Base-by-base conservation (phyloP, 2,113 vertebrate genomes). In the Mastomys coucha region DNA sequence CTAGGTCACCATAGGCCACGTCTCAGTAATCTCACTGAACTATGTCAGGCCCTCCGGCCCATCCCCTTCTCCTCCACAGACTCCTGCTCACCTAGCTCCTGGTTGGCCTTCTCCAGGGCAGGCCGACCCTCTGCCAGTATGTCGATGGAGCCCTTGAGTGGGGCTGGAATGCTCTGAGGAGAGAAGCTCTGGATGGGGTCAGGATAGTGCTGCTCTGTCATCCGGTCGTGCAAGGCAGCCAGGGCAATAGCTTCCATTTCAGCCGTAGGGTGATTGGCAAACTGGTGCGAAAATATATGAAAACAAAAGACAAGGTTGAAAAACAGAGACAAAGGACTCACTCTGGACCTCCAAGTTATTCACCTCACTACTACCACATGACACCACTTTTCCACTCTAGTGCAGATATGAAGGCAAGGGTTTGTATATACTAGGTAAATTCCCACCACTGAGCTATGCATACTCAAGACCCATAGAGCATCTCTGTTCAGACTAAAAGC, bases 181-280 rank as follows among this genome's bases (percentile, higher is more conserved):
- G 96, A 70, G 88, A 99, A 99, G 24, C 98, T 99, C 53, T 89
- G 96, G 92, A 99, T 98, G 82, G 99, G 99, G 33, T 76, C 86
- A 0, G 97, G 94, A 87, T 99, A 99, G 80, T 98, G 89, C 75
- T 99, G 99, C 87, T 99, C 99, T 0, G 99, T 99, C 99, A 99
- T 99, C 70, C 96, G 98, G 98, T 99, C 99, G 33, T 99, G 98
- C 69, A 99, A 98, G 69, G 97, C 96, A 45, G 95, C 97, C 17
- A 98, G 94, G 67, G 99, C 98, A 12, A 96, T 88, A 72, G 98
- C 96, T 72, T 98, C 36, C 73, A 98, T 98, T 16, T 94, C 96
- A 4, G 98, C 93, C 0, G 97, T 95, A 1, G 97, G 94, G 0
- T 14, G 76, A 10, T 81, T 31, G 75, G 90, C 63, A 82, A 98